Conservation (phyloP, 2,797 vertebrate genomes). For the Borostomias antarcticus region DNA sequence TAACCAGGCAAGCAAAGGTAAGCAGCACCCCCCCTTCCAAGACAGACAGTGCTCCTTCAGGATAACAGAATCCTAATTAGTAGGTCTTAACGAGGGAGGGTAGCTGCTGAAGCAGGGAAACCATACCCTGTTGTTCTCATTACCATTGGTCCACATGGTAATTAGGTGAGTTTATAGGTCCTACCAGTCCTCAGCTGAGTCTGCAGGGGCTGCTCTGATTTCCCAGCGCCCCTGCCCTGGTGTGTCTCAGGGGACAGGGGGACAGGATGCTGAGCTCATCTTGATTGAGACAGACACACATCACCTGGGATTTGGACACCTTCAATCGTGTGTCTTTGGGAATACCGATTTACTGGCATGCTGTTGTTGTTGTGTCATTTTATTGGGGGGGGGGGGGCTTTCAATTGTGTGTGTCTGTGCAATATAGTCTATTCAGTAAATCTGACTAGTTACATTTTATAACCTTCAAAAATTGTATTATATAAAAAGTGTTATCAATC, state of each 20-base stretch:
- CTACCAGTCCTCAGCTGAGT: background rate
- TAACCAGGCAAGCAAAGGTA: background rate
- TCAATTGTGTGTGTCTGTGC: no score
- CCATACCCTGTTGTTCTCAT: slow-evolving; percentile 26
- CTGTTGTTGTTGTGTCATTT: no score
- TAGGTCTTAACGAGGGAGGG: slow-evolving; percentile 28
- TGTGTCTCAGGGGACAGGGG: slow-evolving; percentile 27
- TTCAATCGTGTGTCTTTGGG: background rate
- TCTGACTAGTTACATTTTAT: no score
- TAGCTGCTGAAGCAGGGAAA: slow-evolving; percentile 39
- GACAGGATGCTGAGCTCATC: slow-evolving; percentile 44
- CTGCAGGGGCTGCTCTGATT: slow-evolving; percentile 29
- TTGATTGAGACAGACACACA: slow-evolving; percentile 42
- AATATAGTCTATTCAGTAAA: background rate
- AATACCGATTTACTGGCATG: no score
- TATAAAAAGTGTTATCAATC: background rate
- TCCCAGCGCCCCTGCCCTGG: slow-evolving; percentile 1
- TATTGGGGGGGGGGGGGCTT: no score
- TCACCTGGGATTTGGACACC: background rate
- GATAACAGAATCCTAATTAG: slow-evolving; percentile 29
- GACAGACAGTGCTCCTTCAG: slow-evolving; percentile 19
- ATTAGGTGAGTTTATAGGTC: slow-evolving; percentile 5
- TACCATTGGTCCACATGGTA: slow-evolving; percentile 27
- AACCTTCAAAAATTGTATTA: no score
- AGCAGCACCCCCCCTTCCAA: background rate